These are phyloP conservation scores for Cataglyphis albicans DNA, from an alignment of 2,888 invertebrate species.

Conservation along the genomic window DNA sequence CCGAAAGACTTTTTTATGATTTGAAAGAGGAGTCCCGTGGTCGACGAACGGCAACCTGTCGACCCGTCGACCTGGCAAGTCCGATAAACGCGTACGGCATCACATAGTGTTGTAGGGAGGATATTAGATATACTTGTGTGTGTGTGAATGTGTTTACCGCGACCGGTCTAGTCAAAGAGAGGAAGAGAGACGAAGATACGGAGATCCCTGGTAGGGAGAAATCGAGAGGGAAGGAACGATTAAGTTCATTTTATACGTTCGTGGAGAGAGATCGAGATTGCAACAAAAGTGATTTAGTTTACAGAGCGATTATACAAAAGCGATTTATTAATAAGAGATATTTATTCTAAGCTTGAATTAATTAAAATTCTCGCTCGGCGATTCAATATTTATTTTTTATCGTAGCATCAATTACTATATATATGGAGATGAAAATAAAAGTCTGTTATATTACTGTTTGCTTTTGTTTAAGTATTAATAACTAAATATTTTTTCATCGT, in stretches of 20 bases:
- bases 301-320: not conserved
- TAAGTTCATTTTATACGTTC: conserved; percentile 1
- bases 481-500: not conserved
- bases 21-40: not conserved
- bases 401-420: not conserved
- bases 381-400: not conserved
- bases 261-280: not conserved
- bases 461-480: not conserved
- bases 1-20: not conserved
- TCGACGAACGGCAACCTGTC: conserved; percentile 42
- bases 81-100: conserved; percentile 14
- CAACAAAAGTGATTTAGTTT: not conserved
- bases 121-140: conserved; percentile 48
- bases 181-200: conserved; percentile 31
- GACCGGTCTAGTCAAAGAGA: conserved; percentile 40
- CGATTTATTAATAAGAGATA: not conserved
- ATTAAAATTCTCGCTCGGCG: not conserved
- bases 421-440: not conserved
- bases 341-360: not conserved
- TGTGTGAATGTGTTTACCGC: conserved; percentile 21
- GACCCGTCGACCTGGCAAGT: conserved; percentile 48
- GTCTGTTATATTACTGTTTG: not conserved
- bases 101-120: conserved; percentile 48
- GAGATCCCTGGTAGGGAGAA: not conserved
- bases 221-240: conserved; percentile 35